Evolutionary conservation across 2,888 invertebrate species (phyloP).

Genomic region (Chrysodeixis includens): DNA sequence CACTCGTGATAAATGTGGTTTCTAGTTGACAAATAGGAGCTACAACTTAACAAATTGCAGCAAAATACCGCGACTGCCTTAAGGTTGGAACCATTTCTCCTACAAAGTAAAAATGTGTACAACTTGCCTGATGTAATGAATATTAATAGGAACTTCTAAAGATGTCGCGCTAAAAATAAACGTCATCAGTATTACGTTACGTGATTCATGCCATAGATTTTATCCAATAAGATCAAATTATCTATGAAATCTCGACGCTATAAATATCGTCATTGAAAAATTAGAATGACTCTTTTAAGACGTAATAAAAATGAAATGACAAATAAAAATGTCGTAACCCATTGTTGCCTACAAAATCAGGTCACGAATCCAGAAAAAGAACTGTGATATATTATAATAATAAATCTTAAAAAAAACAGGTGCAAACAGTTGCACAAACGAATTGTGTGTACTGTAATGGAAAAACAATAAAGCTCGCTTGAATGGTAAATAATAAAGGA

Average conservation of each 20-base stretch:
- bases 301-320: slow-evolving; percentile 52
- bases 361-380: slow-evolving; percentile 47
- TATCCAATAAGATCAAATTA: slow-evolving; percentile 3
- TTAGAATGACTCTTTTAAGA: slow-evolving; percentile 46
- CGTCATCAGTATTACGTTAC: slow-evolving; percentile 41
- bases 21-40: slow-evolving; percentile 79
- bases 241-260: background rate
- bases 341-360: slow-evolving; percentile 47
- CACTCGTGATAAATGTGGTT: slow-evolving; percentile 74
- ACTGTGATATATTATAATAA: slow-evolving; percentile 34
- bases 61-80: slow-evolving; percentile 61
- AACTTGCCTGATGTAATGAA: slow-evolving; percentile 70
- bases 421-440: slow-evolving; percentile 25
- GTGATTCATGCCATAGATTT: slow-evolving; percentile 34
- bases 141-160: slow-evolving; percentile 70
- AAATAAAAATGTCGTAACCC: slow-evolving; percentile 49
- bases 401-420: slow-evolving; percentile 32
- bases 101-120: slow-evolving; percentile 70
- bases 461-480: slow-evolving; percentile 49
- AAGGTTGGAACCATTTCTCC: slow-evolving; percentile 68
- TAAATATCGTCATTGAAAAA: slow-evolving; percentile 24
- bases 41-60: slow-evolving; percentile 75
- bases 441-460: slow-evolving; percentile 29
- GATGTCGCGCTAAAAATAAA: slow-evolving; percentile 65
- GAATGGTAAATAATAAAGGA: slow-evolving; percentile 62